Evolutionary conservation across 2,113 vertebrate species (phyloP).

Genomic region (Chascanopsetta lugubris): DNA sequence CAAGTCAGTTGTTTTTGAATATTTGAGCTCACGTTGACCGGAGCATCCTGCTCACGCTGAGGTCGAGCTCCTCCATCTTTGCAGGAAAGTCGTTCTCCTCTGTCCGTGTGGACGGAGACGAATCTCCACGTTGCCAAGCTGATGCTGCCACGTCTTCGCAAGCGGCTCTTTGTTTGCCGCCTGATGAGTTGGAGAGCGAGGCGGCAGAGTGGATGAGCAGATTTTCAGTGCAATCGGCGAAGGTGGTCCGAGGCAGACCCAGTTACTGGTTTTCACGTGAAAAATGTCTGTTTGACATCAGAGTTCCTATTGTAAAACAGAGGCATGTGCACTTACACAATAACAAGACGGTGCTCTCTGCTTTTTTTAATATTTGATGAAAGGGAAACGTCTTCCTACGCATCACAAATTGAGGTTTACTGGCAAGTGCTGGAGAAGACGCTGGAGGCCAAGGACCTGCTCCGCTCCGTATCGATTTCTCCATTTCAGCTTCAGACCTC

Average conservation of each 20-base stretch:
- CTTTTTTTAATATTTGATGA: constrained; percentile 35
- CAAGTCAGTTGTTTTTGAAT: too few species aligned
- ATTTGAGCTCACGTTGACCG: not conserved
- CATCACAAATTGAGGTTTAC: constrained; percentile 13
- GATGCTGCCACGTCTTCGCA: constrained; percentile 13
- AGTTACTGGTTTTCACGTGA: constrained; percentile 27
- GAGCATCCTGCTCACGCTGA: not conserved
- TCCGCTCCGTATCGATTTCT: constrained; percentile 49
- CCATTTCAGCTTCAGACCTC: constrained; percentile 36
- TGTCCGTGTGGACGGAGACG: constrained; percentile 10
- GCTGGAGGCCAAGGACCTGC: constrained; percentile 19
- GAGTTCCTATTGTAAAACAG: not conserved
- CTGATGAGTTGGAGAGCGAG: constrained; percentile 27
- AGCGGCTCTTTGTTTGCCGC: not conserved
- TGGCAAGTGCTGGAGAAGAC: constrained; percentile 12
- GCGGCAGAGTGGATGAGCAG: constrained; percentile 29
- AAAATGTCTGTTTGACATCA: constrained; percentile 11
- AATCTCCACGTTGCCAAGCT: not conserved
- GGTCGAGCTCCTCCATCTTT: not conserved
- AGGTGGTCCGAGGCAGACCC: constrained; percentile 1
- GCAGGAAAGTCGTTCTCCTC: not conserved
- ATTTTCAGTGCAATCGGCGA: constrained; percentile 26
- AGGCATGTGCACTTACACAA: constrained; percentile 1
- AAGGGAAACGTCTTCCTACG: not conserved
- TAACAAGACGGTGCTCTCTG: not conserved